Evolutionary conservation across 2,113 vertebrate species (phyloP), one percentile per base, ranked within the genome.

Genomic region (Anser brachyrhynchus): DNA sequence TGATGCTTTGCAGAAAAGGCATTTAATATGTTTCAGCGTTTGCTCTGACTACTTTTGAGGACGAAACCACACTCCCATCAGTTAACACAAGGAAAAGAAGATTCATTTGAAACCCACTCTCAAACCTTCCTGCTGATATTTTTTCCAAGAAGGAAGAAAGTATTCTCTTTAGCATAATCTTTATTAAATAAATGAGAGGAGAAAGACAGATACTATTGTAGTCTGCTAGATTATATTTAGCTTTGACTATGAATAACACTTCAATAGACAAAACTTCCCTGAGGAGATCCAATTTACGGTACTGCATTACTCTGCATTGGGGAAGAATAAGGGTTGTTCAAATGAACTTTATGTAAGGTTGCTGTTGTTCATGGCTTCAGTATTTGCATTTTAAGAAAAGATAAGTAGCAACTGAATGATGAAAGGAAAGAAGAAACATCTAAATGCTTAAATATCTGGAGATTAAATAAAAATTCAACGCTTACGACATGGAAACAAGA

Each of bases 201-300:
- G 52, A 92, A 75, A 95, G 75, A 76, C 84, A 87, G 93, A 73
- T 72, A 49, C 82, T 82, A 82, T 46, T 87, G 91, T 85, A 90
- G 69, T 61, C 80, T 92, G 74, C 62, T 69, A 41, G 69, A 87
- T 84, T 94, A 94, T 94, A 96, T 96, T 96, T 92, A 96, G 74
- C 95, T 93, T 93, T 82, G 90, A 75, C 84, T 94, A 39, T 72
- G 93, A 90, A 78, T 92, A 96, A 96, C 86, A 84, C 66, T 92
- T 78, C 73, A 81, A n/a, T 6, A 94, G 95, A 87, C 84, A 81
- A 93, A 96, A 84, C 93, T 91, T 95, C 88, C 86, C 95, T 3
- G 29, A 84, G 91, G 43, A 94, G 70, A 91, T 81, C 70, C 90
- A 95, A 89, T 89, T 95, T 95, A 71, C 0, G 2, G 66, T 5